Conservation (phyloP, 2,888 invertebrate genomes). For the Melikaiella ostensackeni region DNA sequence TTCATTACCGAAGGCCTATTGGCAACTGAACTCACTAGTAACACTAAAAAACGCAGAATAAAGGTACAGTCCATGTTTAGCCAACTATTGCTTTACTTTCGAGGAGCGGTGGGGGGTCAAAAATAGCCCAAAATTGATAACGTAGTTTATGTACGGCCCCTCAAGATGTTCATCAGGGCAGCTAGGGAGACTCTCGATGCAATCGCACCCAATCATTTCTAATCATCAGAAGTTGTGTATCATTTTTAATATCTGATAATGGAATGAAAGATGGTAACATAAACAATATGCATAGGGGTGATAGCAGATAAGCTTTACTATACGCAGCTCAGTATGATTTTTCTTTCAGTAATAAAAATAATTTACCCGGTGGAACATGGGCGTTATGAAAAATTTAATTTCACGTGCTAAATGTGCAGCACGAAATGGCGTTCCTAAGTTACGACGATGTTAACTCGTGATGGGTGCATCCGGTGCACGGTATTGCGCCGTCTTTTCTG, state of each 20-base stretch:
- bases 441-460: slow-evolving; percentile 39
- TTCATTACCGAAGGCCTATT: too few species aligned
- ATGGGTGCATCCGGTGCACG: slow-evolving; percentile 40
- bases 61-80: too few species aligned
- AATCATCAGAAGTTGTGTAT: background rate
- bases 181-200: too few species aligned
- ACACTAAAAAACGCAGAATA: too few species aligned
- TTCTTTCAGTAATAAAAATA: slow-evolving; percentile 19
- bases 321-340: background rate
- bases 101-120: too few species aligned
- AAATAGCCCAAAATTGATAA: too few species aligned
- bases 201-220: background rate
- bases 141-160: too few species aligned
- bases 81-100: too few species aligned
- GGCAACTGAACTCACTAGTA: too few species aligned
- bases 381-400: slow-evolving; percentile 38
- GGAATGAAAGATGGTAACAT: background rate
- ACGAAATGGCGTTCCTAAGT: slow-evolving; percentile 32
- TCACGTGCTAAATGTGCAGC: slow-evolving; percentile 38
- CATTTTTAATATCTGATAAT: background rate
- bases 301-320: background rate
- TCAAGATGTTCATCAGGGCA: too few species aligned
- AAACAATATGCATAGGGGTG: background rate
- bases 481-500: slow-evolving; percentile 39
- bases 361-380: slow-evolving; percentile 10